These are phyloP conservation scores for Zosterops hypoxanthus DNA, from an alignment of 2,113 vertebrate genomes.

Conservation along the genomic window DNA sequence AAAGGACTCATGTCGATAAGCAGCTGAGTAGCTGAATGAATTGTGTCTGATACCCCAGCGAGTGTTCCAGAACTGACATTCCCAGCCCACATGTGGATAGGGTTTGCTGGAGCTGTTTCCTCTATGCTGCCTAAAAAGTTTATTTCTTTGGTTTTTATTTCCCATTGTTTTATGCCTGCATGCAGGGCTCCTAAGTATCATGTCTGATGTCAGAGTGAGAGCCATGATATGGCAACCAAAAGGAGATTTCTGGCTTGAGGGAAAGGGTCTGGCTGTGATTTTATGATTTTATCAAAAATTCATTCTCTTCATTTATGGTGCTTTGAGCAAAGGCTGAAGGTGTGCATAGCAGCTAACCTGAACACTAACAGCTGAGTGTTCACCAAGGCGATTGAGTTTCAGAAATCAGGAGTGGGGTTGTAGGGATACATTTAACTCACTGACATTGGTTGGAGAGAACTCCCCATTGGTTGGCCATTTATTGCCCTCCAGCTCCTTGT, in stretches of 20 bases:
- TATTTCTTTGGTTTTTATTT: neutral
- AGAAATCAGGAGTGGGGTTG: neutral
- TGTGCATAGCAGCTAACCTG: neutral
- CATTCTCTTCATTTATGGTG: neutral
- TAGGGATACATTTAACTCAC: fast-evolving
- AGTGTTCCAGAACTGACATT: neutral
- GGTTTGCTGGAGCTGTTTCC: neutral
- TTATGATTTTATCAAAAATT: neutral
- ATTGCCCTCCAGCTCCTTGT: neutral
- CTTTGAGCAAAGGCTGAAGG: neutral
- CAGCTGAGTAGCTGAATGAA: neutral
- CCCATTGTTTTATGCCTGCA: neutral
- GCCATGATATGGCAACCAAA: neutral
- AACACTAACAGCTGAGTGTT: neutral
- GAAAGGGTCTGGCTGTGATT: neutral
- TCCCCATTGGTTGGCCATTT: fast-evolving
- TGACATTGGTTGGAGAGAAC: neutral
- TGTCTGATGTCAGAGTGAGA: neutral
- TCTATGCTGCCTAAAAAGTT: neutral
- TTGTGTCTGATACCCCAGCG: neutral
- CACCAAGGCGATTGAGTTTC: neutral
- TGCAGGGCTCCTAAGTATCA: neutral
- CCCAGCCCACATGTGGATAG: fast-evolving
- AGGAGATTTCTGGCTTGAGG: neutral
- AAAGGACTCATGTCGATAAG: fast-evolving